phyloP scores from a whole-genome alignment of 53 echinoderm and acorn worm genomes.

The Hippasteria phrygiana region DNA sequence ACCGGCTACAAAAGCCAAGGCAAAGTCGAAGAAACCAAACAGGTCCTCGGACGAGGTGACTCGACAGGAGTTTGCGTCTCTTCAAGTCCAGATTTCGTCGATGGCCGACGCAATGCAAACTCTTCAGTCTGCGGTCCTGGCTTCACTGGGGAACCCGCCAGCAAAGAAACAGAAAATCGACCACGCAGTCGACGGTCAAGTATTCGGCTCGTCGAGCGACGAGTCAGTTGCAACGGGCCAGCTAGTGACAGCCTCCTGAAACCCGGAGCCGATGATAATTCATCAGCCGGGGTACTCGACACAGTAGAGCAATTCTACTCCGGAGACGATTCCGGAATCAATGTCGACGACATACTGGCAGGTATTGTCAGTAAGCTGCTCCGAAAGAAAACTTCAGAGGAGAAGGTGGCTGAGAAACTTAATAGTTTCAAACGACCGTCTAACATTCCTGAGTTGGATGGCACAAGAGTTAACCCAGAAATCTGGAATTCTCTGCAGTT shows the following conservation, averaged over 20 bases:
- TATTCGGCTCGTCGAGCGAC: background rate
- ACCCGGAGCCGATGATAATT: background rate
- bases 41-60: background rate
- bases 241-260: background rate
- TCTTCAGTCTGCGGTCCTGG: background rate
- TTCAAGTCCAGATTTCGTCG: too few species aligned
- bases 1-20: background rate
- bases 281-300: background rate
- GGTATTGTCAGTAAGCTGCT: background rate
- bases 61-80: too few species aligned
- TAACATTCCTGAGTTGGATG: background rate
- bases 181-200: background rate
- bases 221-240: background rate
- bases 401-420: background rate
- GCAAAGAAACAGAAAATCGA: background rate
- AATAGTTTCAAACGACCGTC: slow-evolving; percentile 23
- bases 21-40: background rate
- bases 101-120: background rate
- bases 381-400: background rate
- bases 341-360: slow-evolving; percentile 2
- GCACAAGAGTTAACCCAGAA: slow-evolving; percentile 22
- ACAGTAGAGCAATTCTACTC: background rate
- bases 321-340: background rate
- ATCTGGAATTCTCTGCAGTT: background rate
- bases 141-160: background rate